Evolutionary conservation across 2,113 vertebrate species (phyloP), one percentile per base, ranked within the genome.

Genomic region (Nothobranchius furzeri): DNA sequence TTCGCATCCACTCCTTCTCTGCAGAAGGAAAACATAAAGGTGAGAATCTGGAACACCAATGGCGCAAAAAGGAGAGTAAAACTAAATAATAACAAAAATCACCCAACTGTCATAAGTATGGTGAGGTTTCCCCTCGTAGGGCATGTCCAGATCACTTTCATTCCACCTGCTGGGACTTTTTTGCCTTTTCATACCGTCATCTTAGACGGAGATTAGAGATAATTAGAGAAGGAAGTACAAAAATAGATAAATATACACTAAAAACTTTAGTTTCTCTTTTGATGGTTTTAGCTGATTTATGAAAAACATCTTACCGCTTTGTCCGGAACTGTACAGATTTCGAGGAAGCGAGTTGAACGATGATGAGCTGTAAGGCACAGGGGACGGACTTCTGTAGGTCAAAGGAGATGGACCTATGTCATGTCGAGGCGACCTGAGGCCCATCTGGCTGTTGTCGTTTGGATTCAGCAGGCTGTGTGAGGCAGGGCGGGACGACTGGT

Each of bases 131-230:
- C 87, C 94, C 53, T 96, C 94, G 0, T 93, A 95, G 0, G 91
- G 90, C 73, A 91, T 74, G 9, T 97, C 95, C 63, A 97, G 89
- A 70, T 97, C 94, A 0, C 94, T 94, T 80, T 97, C 95, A 1
- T 95, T 96, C 96, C 96, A 97, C 77, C 90, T 93, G 37, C 85
- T 60, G 0, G 90, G 86, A 15, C 30, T 78, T 55, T 92, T 94
- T 42, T 92, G 92, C 15, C 82, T 85, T 9, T 85, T 88, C 9
- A 77, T 43, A 9, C 85, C 57, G 45, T 97, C 95, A 0, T 96
- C 96, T 96, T 62, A 55, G 7, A 60, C 60, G 57, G 4, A 30
- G 3, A 36, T 6, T 5, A 11, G 40, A 11, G 17, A 14, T 55
- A 14, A 61, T 3, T 0, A 55, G 2, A 47, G 12, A 48, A 35